Conservation (phyloP, 2,888 invertebrate species). For the Aphodius granarius region DNA sequence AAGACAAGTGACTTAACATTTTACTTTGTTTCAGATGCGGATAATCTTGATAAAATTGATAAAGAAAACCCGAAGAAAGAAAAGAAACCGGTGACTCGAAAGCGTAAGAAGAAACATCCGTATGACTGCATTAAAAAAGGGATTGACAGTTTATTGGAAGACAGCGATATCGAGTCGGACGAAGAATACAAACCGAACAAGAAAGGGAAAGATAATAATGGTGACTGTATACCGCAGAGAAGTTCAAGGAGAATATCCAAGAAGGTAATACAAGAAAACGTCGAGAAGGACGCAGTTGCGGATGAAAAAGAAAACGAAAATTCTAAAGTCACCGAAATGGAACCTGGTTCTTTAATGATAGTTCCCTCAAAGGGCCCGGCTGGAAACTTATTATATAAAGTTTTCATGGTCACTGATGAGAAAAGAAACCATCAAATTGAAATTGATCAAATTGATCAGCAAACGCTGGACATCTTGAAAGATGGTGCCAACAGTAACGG, state of each 20-base stretch:
- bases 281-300: slow-evolving; percentile 21
- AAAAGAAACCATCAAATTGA: slow-evolving; percentile 47
- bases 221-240: neutral
- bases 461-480: neutral
- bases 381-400: slow-evolving; percentile 55
- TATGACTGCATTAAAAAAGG: slow-evolving; percentile 27
- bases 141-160: slow-evolving; percentile 29
- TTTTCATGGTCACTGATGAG: slow-evolving; percentile 56
- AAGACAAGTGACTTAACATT: too few relatives aligned
- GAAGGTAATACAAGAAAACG: slow-evolving; percentile 29
- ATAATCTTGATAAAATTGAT: slow-evolving; percentile 18
- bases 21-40: too few relatives aligned
- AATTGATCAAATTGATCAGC: slow-evolving; percentile 29
- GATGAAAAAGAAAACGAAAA: slow-evolving; percentile 23
- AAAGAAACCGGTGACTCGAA: slow-evolving; percentile 12
- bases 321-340: slow-evolving; percentile 33
- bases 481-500: neutral
- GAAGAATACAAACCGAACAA: slow-evolving; percentile 9
- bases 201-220: neutral
- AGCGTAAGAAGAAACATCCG: slow-evolving; percentile 19
- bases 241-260: slow-evolving; percentile 30
- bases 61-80: slow-evolving; percentile 22
- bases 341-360: slow-evolving; percentile 59
- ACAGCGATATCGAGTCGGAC: slow-evolving; percentile 24
- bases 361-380: slow-evolving; percentile 50